These are phyloP conservation scores for Chrysochloris asiatica DNA, from an alignment of 2,113 vertebrate species.

Conservation along the genomic window DNA sequence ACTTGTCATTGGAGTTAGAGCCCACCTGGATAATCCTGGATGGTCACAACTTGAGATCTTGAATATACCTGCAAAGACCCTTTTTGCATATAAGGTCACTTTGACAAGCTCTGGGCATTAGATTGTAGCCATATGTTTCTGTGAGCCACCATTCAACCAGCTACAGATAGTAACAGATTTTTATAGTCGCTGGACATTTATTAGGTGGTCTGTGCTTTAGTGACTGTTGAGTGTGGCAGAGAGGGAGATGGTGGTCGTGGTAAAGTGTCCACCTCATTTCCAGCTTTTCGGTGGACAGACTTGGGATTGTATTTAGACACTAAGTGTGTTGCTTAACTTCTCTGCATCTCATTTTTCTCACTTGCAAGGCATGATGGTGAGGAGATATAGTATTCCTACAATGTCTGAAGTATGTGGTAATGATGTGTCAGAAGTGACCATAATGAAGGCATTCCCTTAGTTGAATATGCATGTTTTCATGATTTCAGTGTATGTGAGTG, in stretches of 20 bases:
- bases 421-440: rapidly evolving
- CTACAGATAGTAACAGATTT: too few species aligned
- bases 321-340: not conserved
- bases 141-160: not conserved
- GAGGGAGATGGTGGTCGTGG: not conserved
- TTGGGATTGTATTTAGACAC: not conserved
- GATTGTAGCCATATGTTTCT: not conserved
- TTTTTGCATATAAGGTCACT: not conserved
- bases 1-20: not conserved
- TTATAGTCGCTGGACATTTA: not conserved
- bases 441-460: not conserved
- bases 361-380: not conserved
- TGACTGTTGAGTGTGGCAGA: not conserved
- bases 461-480: not conserved
- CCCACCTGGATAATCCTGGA: not conserved
- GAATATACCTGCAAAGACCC: not conserved
- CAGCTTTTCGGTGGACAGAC: too few species aligned
- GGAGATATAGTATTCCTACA: not conserved
- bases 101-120: not conserved
- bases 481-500: not conserved
- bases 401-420: not conserved
- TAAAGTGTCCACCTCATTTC: not conserved
- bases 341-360: not conserved
- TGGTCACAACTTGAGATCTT: not conserved
- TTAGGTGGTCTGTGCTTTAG: not conserved